Evolutionary conservation across 2,888 invertebrate species (phyloP).

Genomic region (Pherbina coryleti): DNA sequence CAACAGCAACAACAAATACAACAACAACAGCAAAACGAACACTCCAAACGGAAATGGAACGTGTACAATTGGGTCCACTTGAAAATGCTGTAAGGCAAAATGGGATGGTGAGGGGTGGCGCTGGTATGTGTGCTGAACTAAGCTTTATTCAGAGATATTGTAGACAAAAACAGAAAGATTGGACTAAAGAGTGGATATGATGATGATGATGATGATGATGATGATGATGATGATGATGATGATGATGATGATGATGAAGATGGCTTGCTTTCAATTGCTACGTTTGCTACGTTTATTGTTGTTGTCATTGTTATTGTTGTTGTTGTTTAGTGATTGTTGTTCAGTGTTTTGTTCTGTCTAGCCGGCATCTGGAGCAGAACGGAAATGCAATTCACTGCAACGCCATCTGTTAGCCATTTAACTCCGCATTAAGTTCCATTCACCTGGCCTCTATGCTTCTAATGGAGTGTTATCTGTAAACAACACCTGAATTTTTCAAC

Average conservation of each 20-base stretch:
- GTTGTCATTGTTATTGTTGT: not conserved
- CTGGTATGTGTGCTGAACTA: not conserved
- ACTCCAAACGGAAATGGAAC: constrained; percentile 45
- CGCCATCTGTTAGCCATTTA: constrained; percentile 6
- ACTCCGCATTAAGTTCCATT: too few species aligned
- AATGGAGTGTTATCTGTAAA: too few species aligned
- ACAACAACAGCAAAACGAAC: constrained; percentile 23
- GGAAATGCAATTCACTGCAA: not conserved
- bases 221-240: constrained; percentile 15
- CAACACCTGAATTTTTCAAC: too few species aligned
- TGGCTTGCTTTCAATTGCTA: constrained; percentile 1
- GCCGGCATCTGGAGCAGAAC: constrained; percentile 26
- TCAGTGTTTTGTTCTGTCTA: not conserved
- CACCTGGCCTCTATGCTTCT: too few species aligned
- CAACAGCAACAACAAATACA: not conserved
- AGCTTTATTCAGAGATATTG: not conserved
- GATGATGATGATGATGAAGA: constrained; percentile 1
- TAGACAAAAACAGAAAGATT: not conserved
- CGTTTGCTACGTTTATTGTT: not conserved
- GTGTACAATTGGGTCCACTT: constrained; percentile 43
- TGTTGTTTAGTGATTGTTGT: not conserved
- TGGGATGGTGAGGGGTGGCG: not conserved
- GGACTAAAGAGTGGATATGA: not conserved
- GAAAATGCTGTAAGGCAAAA: not conserved
- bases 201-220: constrained; percentile 5